Base-by-base conservation (phyloP, 2,797 vertebrate genomes). In the Gephyroberyx darwinii region DNA sequence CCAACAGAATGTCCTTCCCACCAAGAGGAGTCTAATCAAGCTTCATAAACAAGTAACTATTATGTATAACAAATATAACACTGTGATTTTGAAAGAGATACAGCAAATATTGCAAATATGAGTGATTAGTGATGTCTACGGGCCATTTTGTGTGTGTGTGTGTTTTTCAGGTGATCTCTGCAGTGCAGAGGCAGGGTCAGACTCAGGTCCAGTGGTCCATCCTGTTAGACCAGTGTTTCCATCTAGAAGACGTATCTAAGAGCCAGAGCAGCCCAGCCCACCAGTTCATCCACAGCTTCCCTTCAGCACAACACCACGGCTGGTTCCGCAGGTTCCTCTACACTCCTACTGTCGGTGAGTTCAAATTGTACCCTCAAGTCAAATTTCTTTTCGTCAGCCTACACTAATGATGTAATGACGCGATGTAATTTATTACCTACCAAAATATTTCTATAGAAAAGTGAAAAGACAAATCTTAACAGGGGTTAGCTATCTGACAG, bases 121-220 rank as follows among this genome's bases (percentile, higher is more conserved):
- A 47, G 45, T 5, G 5, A 16, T 5, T 33, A 19, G 33, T 60
- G 17, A 20, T 57, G 48, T 19, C n/a, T 17, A 54, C 51, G 12
- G 52, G 0, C 26, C 6, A 2, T 13, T 26, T 39, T 35, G 2
- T 17, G 22, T 47, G 19, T 54, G 48, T 53, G 39, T 19, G 1
- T 57, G 31, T 62, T 14, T 68, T 71, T 69, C 71, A 98, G 97
- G 96, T 96, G 8, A 97, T 96, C 81, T 93, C 94, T 69, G 94
- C 95, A 19, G 96, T 96, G 69, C 97, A 97, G 89, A 94, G 95
- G 67, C 94, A 95, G 69, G 82, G 88, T 75, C 96, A 96, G 82
- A 95, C 95, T 3, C 93, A 93, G 71, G 96, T 98, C 45, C 96
- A 97, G 75, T 98, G 96, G 96, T 90, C 92, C 1, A 95, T 96